phyloP scores from a whole-genome alignment of 2,797 vertebrate species.

The Phalanger gymnotis region DNA sequence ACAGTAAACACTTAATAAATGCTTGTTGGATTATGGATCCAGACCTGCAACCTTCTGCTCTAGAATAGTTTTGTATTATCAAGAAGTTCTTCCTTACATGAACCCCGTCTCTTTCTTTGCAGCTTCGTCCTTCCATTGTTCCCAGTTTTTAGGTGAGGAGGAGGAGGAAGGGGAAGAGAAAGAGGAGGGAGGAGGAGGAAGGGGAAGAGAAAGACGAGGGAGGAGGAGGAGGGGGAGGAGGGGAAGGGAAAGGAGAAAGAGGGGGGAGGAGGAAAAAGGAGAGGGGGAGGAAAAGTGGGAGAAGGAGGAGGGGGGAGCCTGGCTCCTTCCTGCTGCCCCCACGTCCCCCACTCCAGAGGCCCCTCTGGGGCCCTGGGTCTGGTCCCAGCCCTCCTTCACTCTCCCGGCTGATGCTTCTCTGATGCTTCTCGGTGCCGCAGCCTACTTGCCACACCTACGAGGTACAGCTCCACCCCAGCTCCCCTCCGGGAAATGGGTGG shows the following conservation, averaged over 20 bases:
- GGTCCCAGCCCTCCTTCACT: neutral
- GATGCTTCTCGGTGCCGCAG: no score
- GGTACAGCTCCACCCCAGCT: neutral
- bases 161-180: neutral
- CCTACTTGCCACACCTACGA: neutral
- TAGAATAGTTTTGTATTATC: neutral
- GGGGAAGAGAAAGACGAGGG: accelerated
- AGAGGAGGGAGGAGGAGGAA: no score
- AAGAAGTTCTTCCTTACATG: no score
- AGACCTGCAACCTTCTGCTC: neutral
- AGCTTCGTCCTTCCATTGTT: neutral
- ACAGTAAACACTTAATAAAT: neutral
- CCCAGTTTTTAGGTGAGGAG: neutral
- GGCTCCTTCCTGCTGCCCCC: neutral
- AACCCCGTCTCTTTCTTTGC: neutral
- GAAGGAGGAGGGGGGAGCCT: neutral
- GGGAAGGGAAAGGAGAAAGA: no score
- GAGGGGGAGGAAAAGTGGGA: neutral
- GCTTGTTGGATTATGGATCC: neutral
- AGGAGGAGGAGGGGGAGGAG: no score
- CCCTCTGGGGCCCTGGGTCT: accelerated
- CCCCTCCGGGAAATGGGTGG: neutral
- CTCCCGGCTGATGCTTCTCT: no score
- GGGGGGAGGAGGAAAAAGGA: neutral
- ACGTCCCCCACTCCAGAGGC: neutral